Base-by-base conservation (phyloP, 2,113 vertebrate genomes). In the Tylochromis polylepis region DNA sequence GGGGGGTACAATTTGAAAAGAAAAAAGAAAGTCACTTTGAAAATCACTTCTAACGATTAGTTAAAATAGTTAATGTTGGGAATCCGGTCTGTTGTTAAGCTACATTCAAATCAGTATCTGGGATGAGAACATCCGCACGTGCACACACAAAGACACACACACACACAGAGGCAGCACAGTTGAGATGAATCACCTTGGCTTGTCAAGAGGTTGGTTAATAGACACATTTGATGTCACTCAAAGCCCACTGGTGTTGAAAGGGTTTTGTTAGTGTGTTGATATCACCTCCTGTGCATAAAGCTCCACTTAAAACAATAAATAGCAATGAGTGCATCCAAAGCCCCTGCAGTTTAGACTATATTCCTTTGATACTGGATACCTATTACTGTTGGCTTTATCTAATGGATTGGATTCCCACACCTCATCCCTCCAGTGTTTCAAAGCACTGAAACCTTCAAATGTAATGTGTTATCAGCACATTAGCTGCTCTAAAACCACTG, bases 251-350 rank as follows among this genome's bases (percentile, higher is more conserved):
- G 90, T 91, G 92, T 95, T 95, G 91, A 94, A 96, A 95, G 93
- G 92, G 87, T 92, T 94, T 92, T 93, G 94, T 94, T 93, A 85
- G 92, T 95, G 89, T 92, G 93, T 93, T 93, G 89, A 89, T 94
- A 93, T 96, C 93, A 94, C 93, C 93, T 94, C 90, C 90, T 91
- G 94, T 92, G 93, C 90, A 94, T 94, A 94, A 96, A 96, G 94
- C 93, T 89, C 94, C 92, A 94, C 95, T 96, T 96, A 93, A 95
- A 95, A 96, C 95, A 96, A 95, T 95, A 95, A 96, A 95, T 83
- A 95, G 91, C 92, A 94, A 90, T 89, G 88, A 94, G 89, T 89
- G 87, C 92, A 93, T 93, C 92, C 94, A 91, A 92, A 95, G 94
- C 92, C 89, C 83, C 91, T 89, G 92, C 93, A 92, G 93, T 95